phyloP scores from a whole-genome alignment of 1,140 invertebrate genomes.

The Drosophila auraria region DNA sequence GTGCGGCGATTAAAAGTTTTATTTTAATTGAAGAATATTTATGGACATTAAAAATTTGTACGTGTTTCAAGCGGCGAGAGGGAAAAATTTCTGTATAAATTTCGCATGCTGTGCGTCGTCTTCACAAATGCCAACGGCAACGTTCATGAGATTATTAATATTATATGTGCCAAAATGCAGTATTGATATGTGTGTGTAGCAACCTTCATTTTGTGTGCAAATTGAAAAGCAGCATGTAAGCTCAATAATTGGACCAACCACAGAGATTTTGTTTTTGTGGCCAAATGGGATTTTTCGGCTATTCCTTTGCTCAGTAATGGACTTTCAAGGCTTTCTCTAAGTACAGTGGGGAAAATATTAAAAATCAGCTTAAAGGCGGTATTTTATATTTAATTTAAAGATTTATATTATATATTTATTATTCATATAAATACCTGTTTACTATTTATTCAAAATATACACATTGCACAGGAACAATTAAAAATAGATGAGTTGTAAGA shows the following conservation, averaged over 20 bases:
- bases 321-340: neutral
- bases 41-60: conserved; percentile 47
- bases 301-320: conserved; percentile 1
- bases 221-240: conserved; percentile 5
- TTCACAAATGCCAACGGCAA: conserved; percentile 10
- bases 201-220: neutral
- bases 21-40: conserved; percentile 61
- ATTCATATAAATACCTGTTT: no score
- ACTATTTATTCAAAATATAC: no score
- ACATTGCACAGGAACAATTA: no score
- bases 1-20: conserved; percentile 52
- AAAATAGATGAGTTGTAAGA: no score
- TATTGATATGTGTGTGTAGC: neutral
- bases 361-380: no score
- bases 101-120: conserved; percentile 1
- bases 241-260: conserved; percentile 1
- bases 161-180: conserved; percentile 17
- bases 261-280: conserved; percentile 15
- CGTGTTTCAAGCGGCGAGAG: neutral
- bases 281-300: conserved; percentile 6
- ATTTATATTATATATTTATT: no score
- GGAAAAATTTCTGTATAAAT: no score
- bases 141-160: conserved; percentile 14
- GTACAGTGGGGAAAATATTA: neutral
- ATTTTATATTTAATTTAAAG: no score